These are phyloP conservation scores for Netelia melanura DNA, from an alignment of 2,888 invertebrate genomes.

Conservation along the genomic window DNA sequence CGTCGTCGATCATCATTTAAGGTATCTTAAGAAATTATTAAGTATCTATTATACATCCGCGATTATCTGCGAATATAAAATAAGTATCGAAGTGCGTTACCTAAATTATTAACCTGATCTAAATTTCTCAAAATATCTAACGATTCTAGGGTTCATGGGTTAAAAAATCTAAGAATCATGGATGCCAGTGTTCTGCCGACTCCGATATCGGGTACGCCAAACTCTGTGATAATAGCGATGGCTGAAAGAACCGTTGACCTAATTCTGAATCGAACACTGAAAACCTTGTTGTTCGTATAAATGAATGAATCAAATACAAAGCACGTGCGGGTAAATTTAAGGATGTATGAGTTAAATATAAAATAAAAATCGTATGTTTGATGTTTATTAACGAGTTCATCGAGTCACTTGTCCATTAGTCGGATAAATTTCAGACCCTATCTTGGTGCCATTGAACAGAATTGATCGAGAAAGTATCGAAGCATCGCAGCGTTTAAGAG, in stretches of 20 bases:
- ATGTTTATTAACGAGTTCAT: too few relatives aligned
- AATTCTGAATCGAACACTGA: slow-evolving; percentile 79
- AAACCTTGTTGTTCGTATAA: slow-evolving; percentile 16
- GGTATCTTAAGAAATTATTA: slow-evolving; percentile 83
- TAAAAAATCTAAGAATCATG: slow-evolving; percentile 89
- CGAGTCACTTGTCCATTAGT: too few relatives aligned
- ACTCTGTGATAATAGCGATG: slow-evolving; percentile 88
- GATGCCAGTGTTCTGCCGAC: slow-evolving; percentile 94
- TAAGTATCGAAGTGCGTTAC: too few relatives aligned
- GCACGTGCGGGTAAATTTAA: background rate
- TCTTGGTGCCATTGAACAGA: too few relatives aligned
- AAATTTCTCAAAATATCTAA: slow-evolving; percentile 72
- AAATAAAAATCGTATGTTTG: background rate
- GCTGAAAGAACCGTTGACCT: slow-evolving; percentile 89
- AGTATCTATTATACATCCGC: too few relatives aligned
- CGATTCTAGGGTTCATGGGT: slow-evolving; percentile 87
- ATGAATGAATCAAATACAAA: background rate
- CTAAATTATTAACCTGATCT: background rate
- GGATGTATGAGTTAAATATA: background rate
- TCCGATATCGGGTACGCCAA: slow-evolving; percentile 91
- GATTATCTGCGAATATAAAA: too few relatives aligned
- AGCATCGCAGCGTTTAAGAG: too few relatives aligned
- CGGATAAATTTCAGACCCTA: too few relatives aligned
- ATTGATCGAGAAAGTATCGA: too few relatives aligned
- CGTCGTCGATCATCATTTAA: slow-evolving; percentile 90